A percentile compares a stretch with the other conserved stretches of the same genome.
phyloP scores from a whole-genome alignment of 2,888 invertebrate species.

The Apamea epomidion region DNA sequence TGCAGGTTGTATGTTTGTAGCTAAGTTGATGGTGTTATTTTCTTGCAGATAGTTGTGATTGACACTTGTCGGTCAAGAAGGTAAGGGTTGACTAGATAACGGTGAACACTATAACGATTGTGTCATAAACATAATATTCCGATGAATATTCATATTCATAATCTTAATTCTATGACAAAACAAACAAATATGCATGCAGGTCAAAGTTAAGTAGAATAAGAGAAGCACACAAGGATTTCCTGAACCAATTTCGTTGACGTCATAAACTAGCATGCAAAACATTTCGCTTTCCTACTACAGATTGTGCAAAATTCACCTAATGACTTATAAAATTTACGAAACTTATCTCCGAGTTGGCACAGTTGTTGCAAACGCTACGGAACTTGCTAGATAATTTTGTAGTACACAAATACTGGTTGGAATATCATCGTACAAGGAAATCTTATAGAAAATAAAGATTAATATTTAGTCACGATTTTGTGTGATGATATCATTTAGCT shows the following conservation, averaged over 20 bases:
- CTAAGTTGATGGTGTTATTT: conserved; percentile 51
- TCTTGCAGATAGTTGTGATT: conserved; percentile 45
- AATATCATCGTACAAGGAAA: conserved; percentile 60
- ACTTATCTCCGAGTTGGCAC: conserved; percentile 53
- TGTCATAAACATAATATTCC: neutral
- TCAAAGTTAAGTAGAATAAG: conserved; percentile 44
- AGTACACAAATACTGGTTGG: conserved; percentile 45
- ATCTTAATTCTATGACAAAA: neutral
- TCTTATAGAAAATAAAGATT: conserved; percentile 59
- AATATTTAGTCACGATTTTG: conserved; percentile 63
- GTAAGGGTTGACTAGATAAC: conserved; percentile 23
- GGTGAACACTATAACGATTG: neutral
- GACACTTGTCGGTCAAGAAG: conserved; percentile 26
- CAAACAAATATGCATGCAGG: conserved; percentile 36
- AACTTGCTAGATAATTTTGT: conserved; percentile 43
- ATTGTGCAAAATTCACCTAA: conserved; percentile 64
- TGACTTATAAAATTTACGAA: conserved; percentile 59
- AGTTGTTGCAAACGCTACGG: conserved; percentile 44
- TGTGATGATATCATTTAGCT: conserved; percentile 62
- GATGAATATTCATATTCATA: conserved; percentile 2
- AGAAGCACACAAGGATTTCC: conserved; percentile 35
- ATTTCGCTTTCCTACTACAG: conserved; percentile 47
- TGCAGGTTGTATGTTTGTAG: conserved; percentile 51
- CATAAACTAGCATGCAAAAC: conserved; percentile 53
- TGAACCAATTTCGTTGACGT: conserved; percentile 50